Evolutionary conservation across 2,113 vertebrate genomes (phyloP).

Genomic region (Aegypius monachus): DNA sequence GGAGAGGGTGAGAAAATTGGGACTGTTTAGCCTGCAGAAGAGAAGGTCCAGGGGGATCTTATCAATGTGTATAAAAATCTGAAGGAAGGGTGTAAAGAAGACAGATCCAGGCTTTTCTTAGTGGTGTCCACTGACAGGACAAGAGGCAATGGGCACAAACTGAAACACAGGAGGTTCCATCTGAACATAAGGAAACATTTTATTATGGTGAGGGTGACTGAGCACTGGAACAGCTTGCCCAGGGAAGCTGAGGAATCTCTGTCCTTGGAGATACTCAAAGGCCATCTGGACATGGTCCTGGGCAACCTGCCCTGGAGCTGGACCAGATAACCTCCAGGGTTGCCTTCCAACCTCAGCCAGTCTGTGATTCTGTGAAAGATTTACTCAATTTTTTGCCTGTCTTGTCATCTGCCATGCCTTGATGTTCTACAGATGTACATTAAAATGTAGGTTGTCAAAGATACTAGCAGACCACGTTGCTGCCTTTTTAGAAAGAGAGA

Average conservation of each 20-base stretch:
- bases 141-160: neutral
- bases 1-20: neutral
- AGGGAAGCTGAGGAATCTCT: neutral
- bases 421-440: neutral
- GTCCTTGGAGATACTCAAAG: neutral
- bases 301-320: neutral
- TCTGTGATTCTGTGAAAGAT: neutral
- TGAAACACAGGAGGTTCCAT: neutral
- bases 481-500: neutral
- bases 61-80: neutral
- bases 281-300: neutral
- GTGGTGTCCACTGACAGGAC: neutral
- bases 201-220: neutral
- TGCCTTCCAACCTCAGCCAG: neutral
- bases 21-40: neutral
- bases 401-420: neutral
- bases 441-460: neutral
- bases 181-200: neutral
- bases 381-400: neutral
- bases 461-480: neutral
- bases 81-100: neutral
- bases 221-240: neutral
- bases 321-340: neutral
- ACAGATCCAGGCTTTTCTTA: neutral
- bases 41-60: neutral